Conservation (phyloP, 1,140 invertebrate genomes). For the Macrocentrus cingulum region DNA sequence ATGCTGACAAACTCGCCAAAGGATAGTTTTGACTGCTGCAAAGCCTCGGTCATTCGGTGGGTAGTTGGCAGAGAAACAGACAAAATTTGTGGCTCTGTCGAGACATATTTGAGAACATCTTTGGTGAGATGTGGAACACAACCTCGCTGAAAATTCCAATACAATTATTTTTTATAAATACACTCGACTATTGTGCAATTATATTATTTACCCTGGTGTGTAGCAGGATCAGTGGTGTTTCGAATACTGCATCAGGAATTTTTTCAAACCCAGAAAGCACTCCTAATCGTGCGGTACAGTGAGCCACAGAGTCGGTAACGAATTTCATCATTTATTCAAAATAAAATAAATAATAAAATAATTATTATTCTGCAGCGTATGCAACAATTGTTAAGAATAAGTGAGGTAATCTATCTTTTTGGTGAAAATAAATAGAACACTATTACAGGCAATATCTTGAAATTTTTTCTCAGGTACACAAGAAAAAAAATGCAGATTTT, state of each 20-base stretch:
- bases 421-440: too few relatives aligned
- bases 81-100: constrained; percentile 57
- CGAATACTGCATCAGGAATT: constrained; percentile 50
- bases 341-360: too few relatives aligned
- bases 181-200: constrained; percentile 11
- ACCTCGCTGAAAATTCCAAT: constrained; percentile 56
- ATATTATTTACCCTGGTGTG: constrained; percentile 58
- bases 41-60: constrained; percentile 58
- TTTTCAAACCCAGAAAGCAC: constrained; percentile 55
- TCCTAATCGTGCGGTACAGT: constrained; percentile 60
- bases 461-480: too few relatives aligned
- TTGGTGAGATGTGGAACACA: constrained; percentile 67
- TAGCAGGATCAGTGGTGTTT: constrained; percentile 61
- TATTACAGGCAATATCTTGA: too few relatives aligned
- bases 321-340: constrained; percentile 60
- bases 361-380: too few relatives aligned
- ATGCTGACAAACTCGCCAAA: constrained; percentile 64
- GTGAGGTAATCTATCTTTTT: too few relatives aligned
- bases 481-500: too few relatives aligned
- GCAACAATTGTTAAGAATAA: too few relatives aligned
- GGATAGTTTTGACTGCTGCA: constrained; percentile 56
- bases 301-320: constrained; percentile 52
- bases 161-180: constrained; percentile 4
- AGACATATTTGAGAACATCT: constrained; percentile 66
- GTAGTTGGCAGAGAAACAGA: constrained; percentile 63